phyloP scores from a whole-genome alignment of 1,140 invertebrate genomes.

The Bombus pyrosoma region DNA sequence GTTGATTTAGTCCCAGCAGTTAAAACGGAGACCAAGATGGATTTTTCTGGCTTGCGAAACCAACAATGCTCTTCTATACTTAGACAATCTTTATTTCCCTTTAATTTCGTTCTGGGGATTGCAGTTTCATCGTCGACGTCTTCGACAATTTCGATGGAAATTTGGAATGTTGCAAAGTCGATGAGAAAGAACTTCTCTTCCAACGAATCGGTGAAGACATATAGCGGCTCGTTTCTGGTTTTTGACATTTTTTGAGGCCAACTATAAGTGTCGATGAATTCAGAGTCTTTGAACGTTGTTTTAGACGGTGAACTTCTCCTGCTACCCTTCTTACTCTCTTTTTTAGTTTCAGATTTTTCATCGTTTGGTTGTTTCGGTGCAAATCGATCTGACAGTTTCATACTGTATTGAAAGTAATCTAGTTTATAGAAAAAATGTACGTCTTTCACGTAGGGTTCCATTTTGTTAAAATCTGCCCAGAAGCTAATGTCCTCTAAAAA shows the following conservation, averaged over 20 bases:
- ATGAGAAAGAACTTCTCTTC: constrained; percentile 73
- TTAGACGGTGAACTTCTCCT: constrained; percentile 8
- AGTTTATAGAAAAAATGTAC: constrained; percentile 75
- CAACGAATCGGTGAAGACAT: constrained; percentile 76
- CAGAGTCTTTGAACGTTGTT: background rate
- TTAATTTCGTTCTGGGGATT: background rate
- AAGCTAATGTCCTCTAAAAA: constrained; percentile 54
- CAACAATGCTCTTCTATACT: constrained; percentile 69
- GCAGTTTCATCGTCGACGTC: background rate
- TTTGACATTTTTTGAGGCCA: constrained; percentile 55
- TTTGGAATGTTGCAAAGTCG: constrained; percentile 56
- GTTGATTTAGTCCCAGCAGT: constrained; percentile 67
- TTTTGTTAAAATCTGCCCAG: constrained; percentile 75
- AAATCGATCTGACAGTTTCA: constrained; percentile 63
- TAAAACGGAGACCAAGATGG: constrained; percentile 52
- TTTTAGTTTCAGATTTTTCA: constrained; percentile 43
- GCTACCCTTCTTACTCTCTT: constrained; percentile 31
- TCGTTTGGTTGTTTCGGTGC: background rate
- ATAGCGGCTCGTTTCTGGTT: constrained; percentile 74
- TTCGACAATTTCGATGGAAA: too few relatives aligned
- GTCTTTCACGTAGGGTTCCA: constrained; percentile 61
- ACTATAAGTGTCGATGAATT: constrained; percentile 24
- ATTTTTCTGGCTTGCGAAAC: constrained; percentile 52
- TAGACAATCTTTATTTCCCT: constrained; percentile 26
- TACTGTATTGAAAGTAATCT: constrained; percentile 63